These are phyloP conservation scores for Liolophura sinensis DNA, from an alignment of 1,140 invertebrate species.

Conservation along the genomic window DNA sequence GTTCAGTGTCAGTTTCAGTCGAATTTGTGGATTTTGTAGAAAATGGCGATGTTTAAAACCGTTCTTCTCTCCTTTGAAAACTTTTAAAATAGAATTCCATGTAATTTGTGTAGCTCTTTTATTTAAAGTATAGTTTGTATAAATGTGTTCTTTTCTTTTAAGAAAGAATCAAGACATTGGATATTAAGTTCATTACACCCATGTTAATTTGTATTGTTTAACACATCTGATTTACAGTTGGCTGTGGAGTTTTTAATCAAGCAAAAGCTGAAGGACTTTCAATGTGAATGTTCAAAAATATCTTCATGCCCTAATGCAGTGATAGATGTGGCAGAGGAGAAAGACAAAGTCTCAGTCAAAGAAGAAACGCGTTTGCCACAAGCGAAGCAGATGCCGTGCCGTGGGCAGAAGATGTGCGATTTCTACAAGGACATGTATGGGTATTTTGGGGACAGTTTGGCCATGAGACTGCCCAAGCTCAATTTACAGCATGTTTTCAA, in stretches of 20 bases:
- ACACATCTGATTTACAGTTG: neutral
- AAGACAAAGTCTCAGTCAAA: too few species aligned
- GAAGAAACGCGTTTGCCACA: too few species aligned
- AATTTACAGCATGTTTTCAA: slow-evolving; percentile 27
- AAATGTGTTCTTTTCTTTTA: too few species aligned
- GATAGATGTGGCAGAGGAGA: neutral
- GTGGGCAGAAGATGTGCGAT: slow-evolving; percentile 4
- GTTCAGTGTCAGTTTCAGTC: too few species aligned
- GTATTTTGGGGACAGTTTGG: slow-evolving; percentile 54
- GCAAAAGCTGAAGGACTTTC: neutral
- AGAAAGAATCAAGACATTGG: too few species aligned
- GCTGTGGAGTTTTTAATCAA: neutral
- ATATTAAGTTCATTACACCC: neutral
- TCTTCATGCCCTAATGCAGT: neutral
- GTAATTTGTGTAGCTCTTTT: too few species aligned
- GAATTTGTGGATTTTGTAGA: too few species aligned
- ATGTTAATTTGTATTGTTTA: neutral
- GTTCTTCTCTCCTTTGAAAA: too few species aligned
- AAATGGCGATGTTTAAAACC: too few species aligned
- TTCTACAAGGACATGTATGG: slow-evolving; percentile 50
- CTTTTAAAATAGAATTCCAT: too few species aligned
- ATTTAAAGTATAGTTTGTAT: too few species aligned
- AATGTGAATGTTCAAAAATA: neutral
- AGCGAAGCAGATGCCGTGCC: too few species aligned
- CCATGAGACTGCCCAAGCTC: slow-evolving; percentile 34